A percentile compares a stretch with the other conserved stretches of the same genome.
phyloP scores from a whole-genome alignment of 2,113 vertebrate species.

The Paracyprichromis sp. region DNA sequence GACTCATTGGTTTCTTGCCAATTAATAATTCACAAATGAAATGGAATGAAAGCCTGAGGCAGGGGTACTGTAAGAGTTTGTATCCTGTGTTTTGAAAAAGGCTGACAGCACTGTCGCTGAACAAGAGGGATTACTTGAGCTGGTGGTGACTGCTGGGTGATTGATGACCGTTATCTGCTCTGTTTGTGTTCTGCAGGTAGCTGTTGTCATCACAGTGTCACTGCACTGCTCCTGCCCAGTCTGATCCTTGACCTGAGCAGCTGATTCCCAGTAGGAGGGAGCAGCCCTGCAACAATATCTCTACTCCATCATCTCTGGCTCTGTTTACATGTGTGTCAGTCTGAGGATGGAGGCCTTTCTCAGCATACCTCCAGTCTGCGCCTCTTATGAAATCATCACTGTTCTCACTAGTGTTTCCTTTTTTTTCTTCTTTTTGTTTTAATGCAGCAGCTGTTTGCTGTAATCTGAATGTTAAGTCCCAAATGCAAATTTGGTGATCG shows the following conservation, averaged over 20 bases:
- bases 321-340: slow-evolving; percentile 2
- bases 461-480: neutral
- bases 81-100: neutral
- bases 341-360: neutral
- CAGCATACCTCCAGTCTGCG: neutral
- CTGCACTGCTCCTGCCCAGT: neutral
- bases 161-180: slow-evolving; percentile 41
- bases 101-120: neutral
- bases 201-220: slow-evolving; percentile 27
- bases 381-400: neutral
- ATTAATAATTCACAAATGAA: slow-evolving; percentile 44
- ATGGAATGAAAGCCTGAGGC: neutral
- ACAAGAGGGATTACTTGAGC: neutral
- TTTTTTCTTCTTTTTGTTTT: neutral
- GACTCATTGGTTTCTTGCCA: slow-evolving; percentile 35
- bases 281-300: slow-evolving; percentile 1
- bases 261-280: slow-evolving; percentile 39
- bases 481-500: neutral
- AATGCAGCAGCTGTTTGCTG: neutral
- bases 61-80: neutral
- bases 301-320: slow-evolving; percentile 35
- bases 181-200: slow-evolving; percentile 57
- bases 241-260: slow-evolving; percentile 35
- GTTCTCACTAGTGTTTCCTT: neutral
- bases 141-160: neutral